Conservation (phyloP, 2,113 vertebrate species). For the Heliornis fulica region DNA sequence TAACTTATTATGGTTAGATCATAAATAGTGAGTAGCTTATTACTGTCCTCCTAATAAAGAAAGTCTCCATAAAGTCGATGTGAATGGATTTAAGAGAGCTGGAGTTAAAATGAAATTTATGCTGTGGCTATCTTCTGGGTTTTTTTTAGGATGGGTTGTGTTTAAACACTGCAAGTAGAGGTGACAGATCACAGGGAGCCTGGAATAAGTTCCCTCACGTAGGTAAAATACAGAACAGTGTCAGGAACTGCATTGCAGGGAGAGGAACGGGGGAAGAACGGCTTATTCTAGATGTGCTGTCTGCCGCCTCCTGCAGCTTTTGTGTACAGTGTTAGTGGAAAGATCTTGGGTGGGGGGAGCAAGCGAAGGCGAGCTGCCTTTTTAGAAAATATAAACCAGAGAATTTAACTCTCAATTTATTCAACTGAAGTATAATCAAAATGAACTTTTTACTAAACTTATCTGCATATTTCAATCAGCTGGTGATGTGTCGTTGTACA, state of each 20-base stretch:
- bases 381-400: background rate
- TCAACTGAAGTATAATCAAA: background rate
- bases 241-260: background rate
- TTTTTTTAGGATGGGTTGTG: background rate
- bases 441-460: background rate
- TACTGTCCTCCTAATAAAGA: background rate
- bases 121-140: fast-evolving
- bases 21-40: background rate
- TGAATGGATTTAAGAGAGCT: background rate
- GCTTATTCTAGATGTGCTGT: background rate
- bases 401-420: background rate
- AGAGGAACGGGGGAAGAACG: background rate
- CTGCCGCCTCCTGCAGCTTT: background rate
- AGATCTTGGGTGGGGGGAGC: no score
- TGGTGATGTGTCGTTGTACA: background rate
- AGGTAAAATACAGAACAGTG: background rate
- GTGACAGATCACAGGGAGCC: background rate
- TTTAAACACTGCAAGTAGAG: background rate
- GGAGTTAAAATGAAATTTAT: background rate
- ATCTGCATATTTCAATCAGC: background rate
- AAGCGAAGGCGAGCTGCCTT: background rate
- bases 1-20: background rate
- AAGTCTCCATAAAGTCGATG: background rate
- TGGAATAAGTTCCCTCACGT: background rate
- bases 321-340: fast-evolving